A percentile compares a stretch with the other conserved stretches of the same genome.
phyloP scores from a whole-genome alignment of 2,113 vertebrate genomes.

The Microtus oregoni region DNA sequence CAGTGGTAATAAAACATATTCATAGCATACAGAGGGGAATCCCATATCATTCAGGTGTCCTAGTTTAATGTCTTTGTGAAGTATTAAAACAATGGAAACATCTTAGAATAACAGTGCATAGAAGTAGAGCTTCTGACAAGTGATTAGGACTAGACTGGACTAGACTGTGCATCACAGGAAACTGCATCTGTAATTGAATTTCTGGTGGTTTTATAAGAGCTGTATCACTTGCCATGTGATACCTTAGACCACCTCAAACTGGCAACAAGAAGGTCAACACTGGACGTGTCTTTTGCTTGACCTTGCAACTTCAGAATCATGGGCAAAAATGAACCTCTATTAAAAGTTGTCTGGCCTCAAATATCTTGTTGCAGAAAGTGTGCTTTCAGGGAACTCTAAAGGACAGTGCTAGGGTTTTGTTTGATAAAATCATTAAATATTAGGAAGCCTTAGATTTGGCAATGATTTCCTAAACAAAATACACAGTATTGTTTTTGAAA shows the following conservation, averaged over 20 bases:
- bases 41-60: not conserved
- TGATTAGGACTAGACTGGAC: not conserved
- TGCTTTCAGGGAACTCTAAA: not conserved
- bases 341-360: not conserved
- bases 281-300: not conserved
- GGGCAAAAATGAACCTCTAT: not conserved
- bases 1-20: no score
- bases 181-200: not conserved
- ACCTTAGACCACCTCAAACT: not conserved
- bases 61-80: not conserved
- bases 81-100: not conserved
- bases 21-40: no score
- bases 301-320: not conserved
- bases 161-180: not conserved
- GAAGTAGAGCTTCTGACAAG: not conserved
- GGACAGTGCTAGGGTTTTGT: not conserved
- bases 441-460: conserved; percentile 11
- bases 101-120: not conserved
- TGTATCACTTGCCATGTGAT: not conserved
- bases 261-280: not conserved
- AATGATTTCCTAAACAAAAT: conserved; percentile 30
- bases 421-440: conserved; percentile 20
- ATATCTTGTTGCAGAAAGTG: not conserved
- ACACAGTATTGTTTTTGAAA: not conserved
- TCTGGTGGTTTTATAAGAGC: not conserved